Evolutionary conservation across 2,888 invertebrate genomes (phyloP), one percentile per base, ranked within the genome.

Genomic region (Crioceris asparagi): DNA sequence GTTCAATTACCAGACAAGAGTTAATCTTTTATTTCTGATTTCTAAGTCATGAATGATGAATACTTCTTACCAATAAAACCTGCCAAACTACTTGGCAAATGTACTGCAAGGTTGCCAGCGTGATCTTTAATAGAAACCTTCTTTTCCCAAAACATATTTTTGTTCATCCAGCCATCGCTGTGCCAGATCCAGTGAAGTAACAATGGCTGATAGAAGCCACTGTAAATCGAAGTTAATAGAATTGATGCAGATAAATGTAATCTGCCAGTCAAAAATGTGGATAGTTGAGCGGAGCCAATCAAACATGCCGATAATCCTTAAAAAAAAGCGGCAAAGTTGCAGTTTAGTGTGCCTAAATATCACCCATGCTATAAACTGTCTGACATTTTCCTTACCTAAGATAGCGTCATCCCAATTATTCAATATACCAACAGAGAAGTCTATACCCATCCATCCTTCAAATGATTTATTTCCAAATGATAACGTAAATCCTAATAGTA

Each of bases 171-270:
- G 7, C 64, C 64, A 3, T 49, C 26, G 1, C 45, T 34, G 10
- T 54, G 51, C 60, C 61, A 62, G n/a, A 54, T 46, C 64, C 63
- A 65, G 39, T 60, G 60, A 15, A 64, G 55, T 5, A 60, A 25
- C 3, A 65, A 35, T 0, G 64, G 64, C 37, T 60, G 57, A 21
- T 58, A 34, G 4, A 62, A 4, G 1, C 53, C 54, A 3, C 57
- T 50, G 7, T 59, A 45, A 2, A 64, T 14, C 0, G 51, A 34
- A 4, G 54, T 54, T 23, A 53, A 27, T 14, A 48, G 19, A 2
- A 48, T 25, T 49, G 43, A 19, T 52, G 45, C 38, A 45, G 54
- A 3, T 48, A 56, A 44, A 26, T 57, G 55, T 12, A 57, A 44
- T 39, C 64, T 49, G 7, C 62, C 64, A 1, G 53, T 52, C 15